A percentile compares a stretch with the other conserved stretches of the same genome.
These are phyloP conservation scores for Zingel zingel DNA, from an alignment of 2,113 vertebrate genomes.

Conservation along the genomic window DNA sequence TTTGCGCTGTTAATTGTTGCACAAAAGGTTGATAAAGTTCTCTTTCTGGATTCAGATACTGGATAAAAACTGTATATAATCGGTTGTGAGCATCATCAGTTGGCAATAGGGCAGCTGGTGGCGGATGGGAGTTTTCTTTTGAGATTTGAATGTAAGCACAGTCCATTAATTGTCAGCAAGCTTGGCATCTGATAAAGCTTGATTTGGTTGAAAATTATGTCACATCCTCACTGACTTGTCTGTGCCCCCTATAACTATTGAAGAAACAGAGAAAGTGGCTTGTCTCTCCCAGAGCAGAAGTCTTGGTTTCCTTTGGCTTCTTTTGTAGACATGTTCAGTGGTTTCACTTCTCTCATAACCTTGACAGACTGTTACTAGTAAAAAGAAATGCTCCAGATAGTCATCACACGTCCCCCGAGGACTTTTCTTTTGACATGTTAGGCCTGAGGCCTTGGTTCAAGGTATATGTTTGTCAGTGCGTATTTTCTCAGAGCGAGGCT, in stretches of 20 bases:
- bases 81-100: neutral
- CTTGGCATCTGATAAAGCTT: neutral
- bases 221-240: slow-evolving; percentile 45
- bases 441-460: slow-evolving; percentile 26
- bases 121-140: slow-evolving; percentile 6
- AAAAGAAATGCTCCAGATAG: slow-evolving; percentile 42
- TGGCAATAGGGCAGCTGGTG: neutral
- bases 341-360: slow-evolving; percentile 64
- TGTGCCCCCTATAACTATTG: slow-evolving; percentile 24
- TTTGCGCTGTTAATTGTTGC: slow-evolving; percentile 52
- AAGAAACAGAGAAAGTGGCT: slow-evolving; percentile 57
- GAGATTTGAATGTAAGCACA: slow-evolving; percentile 13
- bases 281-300: slow-evolving; percentile 43
- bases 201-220: slow-evolving; percentile 19
- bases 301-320: slow-evolving; percentile 56
- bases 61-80: neutral
- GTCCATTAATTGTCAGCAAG: slow-evolving; percentile 5
- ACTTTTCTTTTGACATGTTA: slow-evolving; percentile 19
- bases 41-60: slow-evolving; percentile 10
- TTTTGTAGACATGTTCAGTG: slow-evolving; percentile 47
- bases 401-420: slow-evolving; percentile 19
- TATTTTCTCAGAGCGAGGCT: slow-evolving; percentile 13
- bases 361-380: slow-evolving; percentile 28
- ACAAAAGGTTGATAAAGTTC: slow-evolving; percentile 22
- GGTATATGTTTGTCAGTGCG: neutral